These are phyloP conservation scores for Acrocephalus scirpaceus DNA, from an alignment of 2,797 vertebrate genomes.

Conservation along the genomic window DNA sequence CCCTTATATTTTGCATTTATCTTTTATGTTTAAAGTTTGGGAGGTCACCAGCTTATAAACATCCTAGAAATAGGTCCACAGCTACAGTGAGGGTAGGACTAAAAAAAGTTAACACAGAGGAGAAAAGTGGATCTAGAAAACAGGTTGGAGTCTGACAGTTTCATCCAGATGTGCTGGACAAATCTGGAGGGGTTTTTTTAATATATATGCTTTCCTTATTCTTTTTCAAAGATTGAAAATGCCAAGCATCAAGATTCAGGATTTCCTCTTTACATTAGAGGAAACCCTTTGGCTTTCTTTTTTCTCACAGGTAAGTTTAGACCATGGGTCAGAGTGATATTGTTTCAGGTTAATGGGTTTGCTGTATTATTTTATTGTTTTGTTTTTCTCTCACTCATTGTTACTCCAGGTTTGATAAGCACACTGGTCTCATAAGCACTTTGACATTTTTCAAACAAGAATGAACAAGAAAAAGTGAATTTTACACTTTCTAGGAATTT, in stretches of 20 bases:
- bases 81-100: rapidly evolving
- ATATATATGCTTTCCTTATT: neutral
- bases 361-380: neutral
- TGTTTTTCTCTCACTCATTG: neutral
- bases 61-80: neutral
- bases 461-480: neutral
- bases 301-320: neutral
- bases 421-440: neutral
- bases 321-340: neutral
- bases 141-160: neutral
- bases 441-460: neutral
- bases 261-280: neutral
- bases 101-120: neutral
- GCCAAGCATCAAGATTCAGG: neutral
- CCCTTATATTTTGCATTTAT: neutral
- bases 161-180: neutral
- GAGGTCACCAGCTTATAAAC: neutral
- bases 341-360: neutral
- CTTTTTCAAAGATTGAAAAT: neutral
- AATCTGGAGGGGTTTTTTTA: neutral
- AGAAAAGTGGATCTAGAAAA: neutral
- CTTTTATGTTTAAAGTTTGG: neutral
- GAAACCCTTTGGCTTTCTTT: neutral
- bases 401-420: neutral
- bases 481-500: neutral